Conservation (phyloP, 2,797 vertebrate species). For the Mormyrus hasselquistii region DNA sequence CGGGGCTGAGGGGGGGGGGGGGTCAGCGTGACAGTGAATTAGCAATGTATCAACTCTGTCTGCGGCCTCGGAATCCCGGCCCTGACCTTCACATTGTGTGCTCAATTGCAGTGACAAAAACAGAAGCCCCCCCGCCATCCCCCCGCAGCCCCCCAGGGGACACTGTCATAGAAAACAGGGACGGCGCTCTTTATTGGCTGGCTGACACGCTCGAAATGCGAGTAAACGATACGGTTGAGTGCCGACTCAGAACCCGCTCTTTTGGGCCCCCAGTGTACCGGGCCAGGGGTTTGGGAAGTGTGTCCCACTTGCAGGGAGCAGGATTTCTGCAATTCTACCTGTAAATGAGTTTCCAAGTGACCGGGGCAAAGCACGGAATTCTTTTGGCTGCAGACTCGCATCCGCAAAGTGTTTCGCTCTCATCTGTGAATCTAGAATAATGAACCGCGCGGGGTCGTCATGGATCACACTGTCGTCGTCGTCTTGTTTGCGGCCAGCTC, state of each 20-base stretch:
- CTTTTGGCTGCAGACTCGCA: not conserved
- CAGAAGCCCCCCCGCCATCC: constrained; percentile 12
- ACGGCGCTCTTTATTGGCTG: not conserved
- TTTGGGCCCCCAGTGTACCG: no score
- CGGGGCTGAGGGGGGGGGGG: constrained; percentile 13
- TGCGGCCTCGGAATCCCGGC: constrained; percentile 32
- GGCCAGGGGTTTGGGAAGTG: not conserved
- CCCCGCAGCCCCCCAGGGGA: constrained; percentile 12
- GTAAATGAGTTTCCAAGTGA: not conserved
- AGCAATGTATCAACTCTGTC: constrained; percentile 44
- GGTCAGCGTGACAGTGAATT: constrained; percentile 46
- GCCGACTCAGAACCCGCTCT: not conserved
- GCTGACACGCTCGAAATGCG: not conserved
- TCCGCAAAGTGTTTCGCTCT: not conserved
- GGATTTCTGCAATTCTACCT: not conserved
- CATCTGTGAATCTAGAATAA: not conserved
- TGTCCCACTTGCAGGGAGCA: not conserved
- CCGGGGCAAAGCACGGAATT: not conserved
- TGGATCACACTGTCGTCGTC: not conserved
- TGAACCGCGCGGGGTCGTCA: not conserved
- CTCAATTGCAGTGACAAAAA: constrained; percentile 12
- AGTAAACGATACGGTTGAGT: not conserved
- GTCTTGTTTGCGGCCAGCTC: not conserved
- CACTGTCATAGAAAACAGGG: not conserved
- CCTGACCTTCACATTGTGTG: constrained; percentile 43